phyloP scores from a whole-genome alignment of 2,797 vertebrate genomes.

The Xyrichtys novacula region DNA sequence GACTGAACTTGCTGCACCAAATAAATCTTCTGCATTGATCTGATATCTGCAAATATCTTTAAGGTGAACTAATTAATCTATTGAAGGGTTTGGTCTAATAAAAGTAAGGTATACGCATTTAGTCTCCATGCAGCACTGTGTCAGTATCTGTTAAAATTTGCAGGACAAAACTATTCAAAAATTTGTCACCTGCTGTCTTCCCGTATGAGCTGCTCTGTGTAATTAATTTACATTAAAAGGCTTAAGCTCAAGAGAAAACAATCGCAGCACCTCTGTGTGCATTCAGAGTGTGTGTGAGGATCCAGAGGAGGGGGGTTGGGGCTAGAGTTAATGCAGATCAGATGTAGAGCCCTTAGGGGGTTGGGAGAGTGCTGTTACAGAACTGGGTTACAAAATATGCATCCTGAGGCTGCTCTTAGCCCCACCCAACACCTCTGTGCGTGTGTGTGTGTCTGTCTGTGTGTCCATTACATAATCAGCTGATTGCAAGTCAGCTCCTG shows the following conservation, averaged over 20 bases:
- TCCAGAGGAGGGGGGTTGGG: not conserved
- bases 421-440: constrained; percentile 25
- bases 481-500: constrained; percentile 56
- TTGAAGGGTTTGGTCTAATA: too few species aligned
- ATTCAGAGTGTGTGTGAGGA: constrained; percentile 1
- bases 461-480: constrained; percentile 64
- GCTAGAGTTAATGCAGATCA: constrained; percentile 48
- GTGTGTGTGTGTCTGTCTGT: constrained; percentile 10
- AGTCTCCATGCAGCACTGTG: too few species aligned
- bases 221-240: too few species aligned
- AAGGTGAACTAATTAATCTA: too few species aligned
- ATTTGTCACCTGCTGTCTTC: too few species aligned
- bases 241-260: not conserved
- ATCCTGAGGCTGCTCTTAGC: not conserved
- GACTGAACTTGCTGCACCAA: too few species aligned
- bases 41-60: too few species aligned
- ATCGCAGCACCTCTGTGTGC: not conserved
- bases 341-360: constrained; percentile 53
- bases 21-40: too few species aligned
- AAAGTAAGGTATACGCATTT: too few species aligned
- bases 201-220: not conserved
- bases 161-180: too few species aligned
- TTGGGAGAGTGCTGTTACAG: constrained; percentile 62
- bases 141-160: too few species aligned
- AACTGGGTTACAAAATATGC: constrained; percentile 53